Base-by-base conservation (phyloP, 1,140 invertebrate genomes). In the Zaprionus capensis region DNA sequence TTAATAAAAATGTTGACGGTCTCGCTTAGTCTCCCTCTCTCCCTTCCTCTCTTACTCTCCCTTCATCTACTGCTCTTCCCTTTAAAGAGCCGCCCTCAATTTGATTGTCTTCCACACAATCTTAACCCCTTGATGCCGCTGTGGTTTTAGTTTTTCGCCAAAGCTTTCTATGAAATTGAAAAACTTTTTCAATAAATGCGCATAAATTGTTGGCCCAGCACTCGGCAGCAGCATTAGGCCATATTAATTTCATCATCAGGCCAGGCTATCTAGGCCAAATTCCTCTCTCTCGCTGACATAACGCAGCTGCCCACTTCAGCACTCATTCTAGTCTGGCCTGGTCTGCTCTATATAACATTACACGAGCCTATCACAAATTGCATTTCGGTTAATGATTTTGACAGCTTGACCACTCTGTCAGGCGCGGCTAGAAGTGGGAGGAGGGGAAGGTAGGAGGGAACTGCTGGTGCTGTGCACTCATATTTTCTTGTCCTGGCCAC, bases 141-240 rank as follows among this genome's bases (percentile, higher is more conserved):
- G 65, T 83, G 79, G 81, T 72, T 81, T 72, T 72, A 58, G 71
- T 76, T 69, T 44, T 31, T 51, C 11, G 31, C 38, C 58, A 78
- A 81, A 84, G 85, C 84, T 90, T 76, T 88, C 71, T 81, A 57
- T 72, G 71, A 88, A 90, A 88, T 88, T 88, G 84, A 76, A 88
- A 88, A 88, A 88, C 62, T 88, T 88, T 88, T 88, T 81, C 84
- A 88, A 88, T 88, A 88, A 84, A 68, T 80, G 53, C 49, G 81
- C 81, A 83, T 83, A 80, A 87, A 71, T 80, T 82, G 79, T 58
- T 64, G 68, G 34, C 24, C 57, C 46, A 67, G 36, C 65, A 67
- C 36, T 36, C 14, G 58, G 31, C 9, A 11, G 41, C n/a, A 46
- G 55, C 58, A 63, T 63, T 70, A 49, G 58, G 46, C 46, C 24